Conservation (phyloP, 2,113 vertebrate genomes). For the Vulpes ferrilata region DNA sequence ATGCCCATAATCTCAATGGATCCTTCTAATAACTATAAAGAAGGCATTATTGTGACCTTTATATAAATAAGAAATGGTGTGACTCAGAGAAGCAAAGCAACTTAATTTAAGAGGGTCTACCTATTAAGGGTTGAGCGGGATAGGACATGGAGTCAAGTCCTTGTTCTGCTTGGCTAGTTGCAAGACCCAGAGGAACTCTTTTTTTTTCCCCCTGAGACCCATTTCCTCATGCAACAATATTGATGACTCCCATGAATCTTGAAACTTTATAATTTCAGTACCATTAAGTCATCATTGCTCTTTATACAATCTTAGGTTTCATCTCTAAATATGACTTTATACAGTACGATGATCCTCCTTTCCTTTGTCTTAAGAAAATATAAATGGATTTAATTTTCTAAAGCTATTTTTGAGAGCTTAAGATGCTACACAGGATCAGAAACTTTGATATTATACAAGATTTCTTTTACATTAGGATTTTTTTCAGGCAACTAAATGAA, state of each 20-base stretch:
- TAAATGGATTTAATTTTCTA: constrained; percentile 1
- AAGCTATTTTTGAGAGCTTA: not conserved
- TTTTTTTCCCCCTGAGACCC: not conserved
- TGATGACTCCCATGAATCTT: no score
- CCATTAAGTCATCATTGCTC: not conserved
- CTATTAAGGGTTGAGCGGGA: fast-evolving
- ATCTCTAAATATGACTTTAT: not conserved
- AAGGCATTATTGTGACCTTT: not conserved
- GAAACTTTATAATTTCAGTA: not conserved
- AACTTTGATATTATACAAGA: not conserved
- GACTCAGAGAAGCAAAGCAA: not conserved
- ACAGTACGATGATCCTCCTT: not conserved
- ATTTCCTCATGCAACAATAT: not conserved
- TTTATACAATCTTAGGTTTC: not conserved
- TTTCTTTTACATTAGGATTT: not conserved
- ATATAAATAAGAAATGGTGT: not conserved
- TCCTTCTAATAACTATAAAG: not conserved
- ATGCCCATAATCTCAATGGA: not conserved
- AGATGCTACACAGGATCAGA: not conserved
- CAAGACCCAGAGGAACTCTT: not conserved
- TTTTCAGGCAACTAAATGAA: not conserved
- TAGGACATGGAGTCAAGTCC: not conserved
- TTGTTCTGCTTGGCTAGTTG: not conserved
- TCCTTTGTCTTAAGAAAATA: not conserved
- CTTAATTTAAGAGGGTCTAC: not conserved